A percentile compares a stretch with the other conserved stretches of the same genome.
phyloP scores from a whole-genome alignment of 2,888 invertebrate species.

The Meteorus colon region DNA sequence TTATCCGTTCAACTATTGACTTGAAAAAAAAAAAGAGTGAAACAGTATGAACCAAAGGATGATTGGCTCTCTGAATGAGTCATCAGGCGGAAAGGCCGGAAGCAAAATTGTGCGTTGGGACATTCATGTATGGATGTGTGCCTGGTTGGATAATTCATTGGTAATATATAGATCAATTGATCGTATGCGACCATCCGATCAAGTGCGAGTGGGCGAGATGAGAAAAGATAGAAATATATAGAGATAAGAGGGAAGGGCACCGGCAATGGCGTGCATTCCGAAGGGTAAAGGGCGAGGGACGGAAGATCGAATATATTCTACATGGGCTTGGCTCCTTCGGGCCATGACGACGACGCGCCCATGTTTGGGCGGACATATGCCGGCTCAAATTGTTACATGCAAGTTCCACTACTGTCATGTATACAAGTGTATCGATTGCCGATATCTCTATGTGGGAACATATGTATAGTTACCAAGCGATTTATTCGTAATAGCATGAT shows the following conservation, averaged over 20 bases:
- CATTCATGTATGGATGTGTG: not conserved
- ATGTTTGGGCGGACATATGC: conserved; percentile 53
- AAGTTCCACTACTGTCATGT: conserved; percentile 8
- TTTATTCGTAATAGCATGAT: conserved; percentile 36
- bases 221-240: conserved; percentile 2
- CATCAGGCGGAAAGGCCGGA: conserved; percentile 27
- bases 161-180: conserved; percentile 35
- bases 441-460: not conserved
- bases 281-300: conserved; percentile 59
- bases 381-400: conserved; percentile 28
- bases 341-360: conserved; percentile 71
- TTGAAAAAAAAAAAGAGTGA: not conserved
- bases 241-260: conserved; percentile 35
- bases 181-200: conserved; percentile 1
- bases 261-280: conserved; percentile 3
- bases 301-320: conserved; percentile 54
- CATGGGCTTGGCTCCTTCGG: conserved; percentile 69
- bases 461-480: conserved; percentile 29
- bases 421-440: conserved; percentile 12
- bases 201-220: not conserved
- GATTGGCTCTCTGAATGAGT: not conserved
- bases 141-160: conserved; percentile 30
- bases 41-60: not conserved
- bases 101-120: conserved; percentile 23
- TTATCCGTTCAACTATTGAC: not conserved